phyloP scores from a whole-genome alignment of 2,113 vertebrate species.

The Piprites chloris region DNA sequence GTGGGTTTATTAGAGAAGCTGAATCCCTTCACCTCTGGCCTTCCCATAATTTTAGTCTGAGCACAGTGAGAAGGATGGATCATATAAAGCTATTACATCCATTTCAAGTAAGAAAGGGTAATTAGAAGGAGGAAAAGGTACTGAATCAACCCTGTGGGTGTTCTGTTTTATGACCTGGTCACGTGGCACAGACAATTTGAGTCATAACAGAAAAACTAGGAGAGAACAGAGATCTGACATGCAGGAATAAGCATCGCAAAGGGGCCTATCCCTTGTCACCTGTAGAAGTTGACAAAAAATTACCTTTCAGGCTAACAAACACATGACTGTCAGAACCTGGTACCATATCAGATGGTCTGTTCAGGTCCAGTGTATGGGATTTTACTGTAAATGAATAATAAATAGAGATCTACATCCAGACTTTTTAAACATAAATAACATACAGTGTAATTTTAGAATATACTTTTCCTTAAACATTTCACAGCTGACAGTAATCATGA shows the following conservation, averaged over 20 bases:
- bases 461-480: background rate
- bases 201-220: background rate
- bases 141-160: background rate
- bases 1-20: background rate
- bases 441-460: background rate
- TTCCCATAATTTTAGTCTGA: background rate
- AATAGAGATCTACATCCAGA: background rate
- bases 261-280: background rate
- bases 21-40: background rate
- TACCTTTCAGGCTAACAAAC: conserved; percentile 48
- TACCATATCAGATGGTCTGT: conserved; percentile 31
- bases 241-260: background rate
- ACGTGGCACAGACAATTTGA: background rate
- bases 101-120: background rate
- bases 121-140: background rate
- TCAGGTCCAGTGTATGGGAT: conserved; percentile 6
- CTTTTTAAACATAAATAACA: background rate
- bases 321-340: conserved; percentile 14
- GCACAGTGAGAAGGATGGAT: background rate
- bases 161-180: background rate
- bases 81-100: background rate
- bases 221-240: background rate
- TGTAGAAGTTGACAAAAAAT: background rate
- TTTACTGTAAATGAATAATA: conserved; percentile 7
- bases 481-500: background rate